phyloP scores from a whole-genome alignment of 2,888 invertebrate species.

The Lordiphosa andalusiaca region DNA sequence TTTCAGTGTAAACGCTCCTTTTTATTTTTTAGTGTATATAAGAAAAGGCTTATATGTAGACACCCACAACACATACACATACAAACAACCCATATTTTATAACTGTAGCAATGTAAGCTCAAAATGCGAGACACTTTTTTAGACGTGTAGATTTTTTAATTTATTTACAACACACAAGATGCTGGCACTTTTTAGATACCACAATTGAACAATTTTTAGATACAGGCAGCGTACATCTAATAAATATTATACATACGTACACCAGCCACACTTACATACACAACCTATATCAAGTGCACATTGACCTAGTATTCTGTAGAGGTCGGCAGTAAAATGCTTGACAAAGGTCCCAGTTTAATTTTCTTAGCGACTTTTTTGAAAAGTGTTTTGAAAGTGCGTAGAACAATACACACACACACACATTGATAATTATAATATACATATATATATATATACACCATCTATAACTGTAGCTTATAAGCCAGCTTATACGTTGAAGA shows the following conservation, averaged over 20 bases:
- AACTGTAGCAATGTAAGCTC: conserved; percentile 63
- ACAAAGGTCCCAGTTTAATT: conserved; percentile 25
- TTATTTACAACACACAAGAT: conserved; percentile 47
- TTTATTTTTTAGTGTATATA: conserved; percentile 26
- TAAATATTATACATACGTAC: conserved; percentile 5
- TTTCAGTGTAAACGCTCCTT: conserved; percentile 4
- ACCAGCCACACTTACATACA: conserved; percentile 12
- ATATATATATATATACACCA: conserved; percentile 46
- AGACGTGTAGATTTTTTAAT: conserved; percentile 58
- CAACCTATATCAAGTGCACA: conserved; percentile 21
- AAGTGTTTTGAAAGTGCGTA: conserved; percentile 45
- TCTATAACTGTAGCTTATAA: conserved; percentile 59
- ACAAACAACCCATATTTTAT: conserved; percentile 50
- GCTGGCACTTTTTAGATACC: conserved; percentile 51
- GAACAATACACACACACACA: conserved; percentile 28
- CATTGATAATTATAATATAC: conserved; percentile 35
- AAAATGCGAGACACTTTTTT: conserved; percentile 54
- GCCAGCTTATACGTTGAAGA: conserved; percentile 68
- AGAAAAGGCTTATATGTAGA: conserved; percentile 23
- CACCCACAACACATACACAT: conserved; percentile 19
- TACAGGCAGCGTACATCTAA: conserved; percentile 30
- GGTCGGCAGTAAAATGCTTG: conserved; percentile 2
- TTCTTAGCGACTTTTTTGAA: conserved; percentile 52
- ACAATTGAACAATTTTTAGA: conserved; percentile 29
- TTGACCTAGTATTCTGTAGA: conserved; percentile 21